phyloP scores from a whole-genome alignment of 2,888 invertebrate species.

The Campoplex nolae region DNA sequence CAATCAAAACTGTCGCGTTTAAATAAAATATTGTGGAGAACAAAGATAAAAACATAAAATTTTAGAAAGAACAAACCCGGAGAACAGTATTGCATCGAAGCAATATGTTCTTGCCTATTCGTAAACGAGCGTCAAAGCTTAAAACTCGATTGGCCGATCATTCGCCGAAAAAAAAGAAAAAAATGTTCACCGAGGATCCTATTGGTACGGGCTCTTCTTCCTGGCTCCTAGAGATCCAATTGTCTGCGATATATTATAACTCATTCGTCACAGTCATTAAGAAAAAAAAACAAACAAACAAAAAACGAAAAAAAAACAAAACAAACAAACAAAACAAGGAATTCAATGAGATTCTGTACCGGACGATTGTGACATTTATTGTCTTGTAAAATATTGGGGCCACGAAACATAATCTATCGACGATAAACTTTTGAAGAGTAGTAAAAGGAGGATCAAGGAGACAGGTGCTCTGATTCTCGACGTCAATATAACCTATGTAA shows the following conservation, averaged over 20 bases:
- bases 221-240: constrained; percentile 67
- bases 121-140: constrained; percentile 48
- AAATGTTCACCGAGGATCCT: constrained; percentile 73
- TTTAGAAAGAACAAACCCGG: constrained; percentile 35
- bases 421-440: constrained; percentile 64
- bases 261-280: constrained; percentile 44
- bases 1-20: constrained; percentile 61
- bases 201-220: constrained; percentile 70
- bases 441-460: constrained; percentile 70
- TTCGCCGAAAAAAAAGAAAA: constrained; percentile 73
- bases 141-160: constrained; percentile 68
- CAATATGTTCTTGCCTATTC: constrained; percentile 66
- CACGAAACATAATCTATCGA: constrained; percentile 82
- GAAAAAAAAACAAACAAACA: constrained; percentile 17
- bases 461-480: constrained; percentile 78
- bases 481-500: constrained; percentile 74
- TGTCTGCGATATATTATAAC: constrained; percentile 69
- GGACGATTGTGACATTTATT: constrained; percentile 73
- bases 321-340: constrained; percentile 36
- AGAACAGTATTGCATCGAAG: constrained; percentile 54
- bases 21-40: constrained; percentile 36
- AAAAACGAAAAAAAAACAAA: not conserved
- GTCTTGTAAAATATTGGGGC: constrained; percentile 82
- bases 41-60: constrained; percentile 35
- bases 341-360: constrained; percentile 69